phyloP scores from a whole-genome alignment of 1,140 invertebrate species.

The Brachionus rubens region DNA sequence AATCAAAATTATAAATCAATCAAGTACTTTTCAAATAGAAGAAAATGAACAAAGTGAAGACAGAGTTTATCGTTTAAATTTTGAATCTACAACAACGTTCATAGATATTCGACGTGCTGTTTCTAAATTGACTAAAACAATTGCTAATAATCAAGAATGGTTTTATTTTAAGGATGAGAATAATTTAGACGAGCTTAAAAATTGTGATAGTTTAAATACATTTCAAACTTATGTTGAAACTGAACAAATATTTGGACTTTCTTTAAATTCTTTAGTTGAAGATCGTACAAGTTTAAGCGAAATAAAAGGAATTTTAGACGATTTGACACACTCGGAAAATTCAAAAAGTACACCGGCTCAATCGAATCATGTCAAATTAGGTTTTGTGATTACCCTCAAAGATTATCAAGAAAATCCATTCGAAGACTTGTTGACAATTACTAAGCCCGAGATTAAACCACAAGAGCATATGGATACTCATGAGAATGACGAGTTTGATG shows the following conservation, averaged over 20 bases:
- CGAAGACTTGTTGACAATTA: not conserved
- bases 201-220: not conserved
- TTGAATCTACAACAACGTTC: not conserved
- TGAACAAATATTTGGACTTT: not conserved
- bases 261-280: slow-evolving; percentile 8
- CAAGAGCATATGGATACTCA: not conserved
- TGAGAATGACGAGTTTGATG: slow-evolving; percentile 3
- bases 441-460: not conserved
- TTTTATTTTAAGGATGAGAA: slow-evolving; percentile 7
- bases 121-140: slow-evolving; percentile 17
- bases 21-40: not conserved
- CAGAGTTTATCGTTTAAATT: not conserved
- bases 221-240: not conserved
- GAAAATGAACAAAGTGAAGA: not conserved
- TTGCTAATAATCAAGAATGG: slow-evolving; percentile 33
- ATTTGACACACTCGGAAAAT: not conserved
- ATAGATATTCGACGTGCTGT: slow-evolving; percentile 24
- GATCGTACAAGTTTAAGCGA: not conserved
- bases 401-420: not conserved
- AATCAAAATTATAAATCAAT: slow-evolving; percentile 17
- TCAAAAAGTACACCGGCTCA: not conserved
- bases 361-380: not conserved
- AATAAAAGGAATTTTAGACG: slow-evolving; percentile 4
- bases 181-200: not conserved
- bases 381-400: not conserved